These are phyloP conservation scores for Dryomyza anilis DNA, from an alignment of 2,888 invertebrate genomes.

Conservation along the genomic window DNA sequence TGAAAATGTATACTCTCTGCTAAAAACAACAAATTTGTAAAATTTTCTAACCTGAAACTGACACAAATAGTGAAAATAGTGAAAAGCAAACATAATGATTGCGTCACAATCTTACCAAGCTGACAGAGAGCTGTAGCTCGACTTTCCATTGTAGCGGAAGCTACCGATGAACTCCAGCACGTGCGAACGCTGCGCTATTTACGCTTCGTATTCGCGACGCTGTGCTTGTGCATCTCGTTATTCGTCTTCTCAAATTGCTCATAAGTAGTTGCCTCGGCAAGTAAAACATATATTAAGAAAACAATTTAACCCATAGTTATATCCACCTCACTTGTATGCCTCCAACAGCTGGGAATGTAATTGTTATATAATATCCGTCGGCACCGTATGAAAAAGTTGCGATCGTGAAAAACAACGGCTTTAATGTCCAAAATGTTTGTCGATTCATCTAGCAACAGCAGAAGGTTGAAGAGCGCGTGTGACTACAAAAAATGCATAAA, in stretches of 20 bases:
- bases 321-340: slow-evolving; percentile 71
- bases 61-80: no score
- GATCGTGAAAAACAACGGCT: slow-evolving; percentile 98
- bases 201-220: slow-evolving; percentile 96
- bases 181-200: slow-evolving; percentile 92
- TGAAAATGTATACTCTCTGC: no score
- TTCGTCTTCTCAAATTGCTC: slow-evolving; percentile 94
- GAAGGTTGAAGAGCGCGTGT: slow-evolving; percentile 88
- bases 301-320: neutral
- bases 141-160: slow-evolving; percentile 98
- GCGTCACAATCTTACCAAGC: no score
- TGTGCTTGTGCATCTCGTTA: slow-evolving; percentile 94
- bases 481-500: slow-evolving; percentile 97
- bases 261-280: slow-evolving; percentile 90
- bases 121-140: no score
- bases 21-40: no score
- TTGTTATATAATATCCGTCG: slow-evolving; percentile 95
- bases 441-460: slow-evolving; percentile 95
- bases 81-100: no score
- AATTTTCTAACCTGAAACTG: no score
- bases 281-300: neutral
- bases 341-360: slow-evolving; percentile 89
- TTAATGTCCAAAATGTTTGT: slow-evolving; percentile 99
- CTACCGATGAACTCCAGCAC: slow-evolving; percentile 99
- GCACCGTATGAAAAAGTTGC: slow-evolving; percentile 94